Base-by-base conservation (phyloP, 2,888 invertebrate species). In the Pandemis corylana region DNA sequence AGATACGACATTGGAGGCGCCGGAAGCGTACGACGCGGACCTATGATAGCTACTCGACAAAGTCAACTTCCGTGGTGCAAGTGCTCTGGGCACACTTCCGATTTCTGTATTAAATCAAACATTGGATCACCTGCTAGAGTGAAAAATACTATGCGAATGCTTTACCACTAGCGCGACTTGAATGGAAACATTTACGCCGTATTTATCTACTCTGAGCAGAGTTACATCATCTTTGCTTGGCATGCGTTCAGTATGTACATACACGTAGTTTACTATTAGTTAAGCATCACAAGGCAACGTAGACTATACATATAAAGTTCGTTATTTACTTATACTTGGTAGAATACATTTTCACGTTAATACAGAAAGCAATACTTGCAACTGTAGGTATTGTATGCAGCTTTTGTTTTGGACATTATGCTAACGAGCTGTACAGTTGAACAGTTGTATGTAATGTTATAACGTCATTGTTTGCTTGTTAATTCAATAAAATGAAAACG, bases 1-100 rank as follows among this genome's bases (percentile, higher is more conserved):
- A 87, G 88, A 91, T 90, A 91, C 85, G 86, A 81, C 88, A 88
- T 88, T 85, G 87, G 86, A 90, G 86, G 87, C 90, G 87, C 89
- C 90, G 92, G 91, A 91, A 92, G 87, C 86, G 81, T 82, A 77
- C 81, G 76, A 78, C 78, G 78, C 80, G 83, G 84, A 87, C 86
- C 80, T 88, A 84, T 87, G 84, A 82, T 78, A 84, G 80, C 79
- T 79, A 68, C 78, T 80, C 79, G 80, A 80, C 80, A 80, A 63
- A 80, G 80, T 80, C 76, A 75, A 83, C 80, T 82, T 80, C 81
- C 81, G 81, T 74, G 77, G 77, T 77, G 71, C 74, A 76, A 77
- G 71, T 65, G 41, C 42, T 76, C 64, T 41, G 59, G 42, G 69
- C 51, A 67, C 65, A 61, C 49, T 76, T 76, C 69, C 67, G 71